Evolutionary conservation across 2,888 invertebrate genomes (phyloP), one percentile per base, ranked within the genome.

Genomic region (Polia nebulosa): DNA sequence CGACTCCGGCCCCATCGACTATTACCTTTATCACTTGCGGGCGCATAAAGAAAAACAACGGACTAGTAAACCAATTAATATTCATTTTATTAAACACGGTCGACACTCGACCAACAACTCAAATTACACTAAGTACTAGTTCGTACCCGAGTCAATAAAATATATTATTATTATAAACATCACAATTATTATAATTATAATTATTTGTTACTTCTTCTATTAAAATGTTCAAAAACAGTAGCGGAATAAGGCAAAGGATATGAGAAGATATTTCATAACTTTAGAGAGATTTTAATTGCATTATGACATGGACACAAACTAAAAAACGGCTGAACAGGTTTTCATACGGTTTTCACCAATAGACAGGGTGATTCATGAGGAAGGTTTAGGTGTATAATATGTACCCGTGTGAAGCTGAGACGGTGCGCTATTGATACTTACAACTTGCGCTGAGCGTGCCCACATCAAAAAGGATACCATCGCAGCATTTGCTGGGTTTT

Each of bases 61-160:
- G 13, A 25, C 5, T 29, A 25, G 2, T 55, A 55, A 44, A 29
- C 27, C 59, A 60, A 68, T 51, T 51, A 22, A 29, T 68, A 68
- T 52, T 67, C 20, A 60, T 32, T 65, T 53, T 20, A 36, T 58
- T 13, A 53, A 56, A 57, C 36, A 20, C n/a, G n/a, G n/a, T n/a
- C n/a, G n/a, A n/a, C n/a, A n/a, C n/a, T n/a, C n/a, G 25, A 25
- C 32, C 32, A 20, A 6, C 8, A 20, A 39, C 32, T 3, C 20
- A 36, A 20, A 1, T 9, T 11, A 53, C 13, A 57, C 29, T 52
- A 29, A 64, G 66, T 55, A 56, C 66, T 7, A 65, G 6, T 25
- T 47, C n/a, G 39, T 15, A 57, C 20, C 9, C 13, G 15, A 68
- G 13, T 49, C 20, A n/a, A 25, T 22, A 20, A 34, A n/a, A n/a